Evolutionary conservation across 1,140 invertebrate genomes (phyloP), one percentile per base, ranked within the genome.

Genomic region (Pararge aegeria): DNA sequence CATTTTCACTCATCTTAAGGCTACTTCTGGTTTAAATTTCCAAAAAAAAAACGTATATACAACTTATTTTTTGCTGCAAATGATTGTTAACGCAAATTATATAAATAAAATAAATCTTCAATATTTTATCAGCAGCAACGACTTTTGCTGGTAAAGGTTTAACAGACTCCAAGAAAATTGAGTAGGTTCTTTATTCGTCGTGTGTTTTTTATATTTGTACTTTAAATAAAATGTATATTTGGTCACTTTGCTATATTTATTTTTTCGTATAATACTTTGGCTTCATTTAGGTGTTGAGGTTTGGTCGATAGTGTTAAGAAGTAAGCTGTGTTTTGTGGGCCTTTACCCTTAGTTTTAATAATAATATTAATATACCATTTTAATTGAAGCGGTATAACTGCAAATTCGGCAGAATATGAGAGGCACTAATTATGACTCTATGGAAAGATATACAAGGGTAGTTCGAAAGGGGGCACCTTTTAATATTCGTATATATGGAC

Each of bases 281-380:
- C 30, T 34, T 34, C 9, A 34, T 34, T 34, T 34, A 34, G 30
- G 3, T 3, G 30, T 34, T 7, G 30, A 34, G 30, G 30, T 34
- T 34, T 34, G 30, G 12, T n/a, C 10, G 3, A 34, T 34, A 34
- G 30, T 34, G 3, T 34, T 12, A n/a, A 34, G 7, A 34, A 34
- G 10, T n/a, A 34, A 10, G 10, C 30, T 34, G 30, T 34, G 30
- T 34, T 5, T 27, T 38, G 30, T 34, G 30, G 54, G 27, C n/a
- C 55, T 56, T 49, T 49, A 48, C 18, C 27, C 48, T n/a, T 56
- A 49, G 55, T 12, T 29, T 56, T 56, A 49, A 48, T 20, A 48
- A 15, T 19, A 20, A 34, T 20, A 20, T 24, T 7, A 24, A 24
- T 24, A 4, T 2, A 24, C 24, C 24, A n/a, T 24, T 24, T 7